Base-by-base conservation (phyloP, 2,113 vertebrate species). In the Cnemophilus loriae region DNA sequence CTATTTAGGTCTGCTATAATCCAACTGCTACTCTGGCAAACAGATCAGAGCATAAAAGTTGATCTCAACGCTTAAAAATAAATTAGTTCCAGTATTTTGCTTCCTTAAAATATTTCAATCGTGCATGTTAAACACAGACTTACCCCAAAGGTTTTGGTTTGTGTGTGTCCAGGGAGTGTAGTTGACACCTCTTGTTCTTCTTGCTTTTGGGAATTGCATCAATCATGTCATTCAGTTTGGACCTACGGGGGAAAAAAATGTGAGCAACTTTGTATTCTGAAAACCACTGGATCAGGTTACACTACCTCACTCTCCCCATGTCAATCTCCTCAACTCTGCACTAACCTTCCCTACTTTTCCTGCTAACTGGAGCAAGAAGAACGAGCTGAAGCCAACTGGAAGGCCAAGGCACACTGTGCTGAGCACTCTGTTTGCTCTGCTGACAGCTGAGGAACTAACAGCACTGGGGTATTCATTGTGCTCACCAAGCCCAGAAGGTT, bases 151-250 rank as follows among this genome's bases (percentile, higher is more conserved):
- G 99, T 97, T 99, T 99, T 89, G 99, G 99, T 92, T 99, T 99
- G 97, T 99, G 99, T 6, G 99, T 99, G 97, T 99, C 99, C 98
- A 99, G 98, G 93, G 99, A 99, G 98, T 99, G 99, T 76, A 99
- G 97, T 8, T 99, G 99, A 97, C 99, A 99, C 89, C 99, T 98
- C 95, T 99, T 99, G 98, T 99, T 99, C 98, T 99, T 99, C 98
- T 99, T 99, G 96, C 99, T 99, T 98, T 99, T 99, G 78, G 99
- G 99, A 98, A 99, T 99, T 93, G 99, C 98, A 97, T 99, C 99
- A 92, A 99, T 99, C 97, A 99, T 98, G 83, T 99, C 98, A 90
- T 99, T 99, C 96, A 99, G 97, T 98, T 99, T 99, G 97, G 99
- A 98, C 98, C 99, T 99, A 89, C 3, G 55, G 70, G 77, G 82